Base-by-base conservation (phyloP, 2,113 vertebrate species). In the Falcunculus frontatus region DNA sequence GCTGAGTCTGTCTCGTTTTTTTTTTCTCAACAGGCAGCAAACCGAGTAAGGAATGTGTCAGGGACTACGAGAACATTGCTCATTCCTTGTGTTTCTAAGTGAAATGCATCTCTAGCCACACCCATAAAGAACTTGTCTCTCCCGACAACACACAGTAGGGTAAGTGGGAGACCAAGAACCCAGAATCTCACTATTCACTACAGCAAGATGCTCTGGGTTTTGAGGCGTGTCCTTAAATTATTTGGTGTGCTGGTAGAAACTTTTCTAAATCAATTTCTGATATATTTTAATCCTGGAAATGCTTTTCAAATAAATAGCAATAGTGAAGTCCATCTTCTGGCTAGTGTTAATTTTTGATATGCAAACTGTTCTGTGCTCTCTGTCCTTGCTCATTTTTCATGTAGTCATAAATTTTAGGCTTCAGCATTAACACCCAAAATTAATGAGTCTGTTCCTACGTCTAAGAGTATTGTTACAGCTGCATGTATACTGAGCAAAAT, bases 391-490 rank as follows among this genome's bases (percentile, higher is more conserved):
- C 8, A 0, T 83, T 95, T 95, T 95, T 94, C 52, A 41, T 19
- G 25, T 50, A 41, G 64, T 60, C 60, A 57, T 83, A 68, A 42
- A 56, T 80, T 81, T 90, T 68, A 68, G 79, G 20, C 35, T 92
- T 92, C 55, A 25, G 50, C 0, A 0, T 80, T 95, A 86, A 81
- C 55, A 50, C 37, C 13, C 23, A 57, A 84, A 83, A 95, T 95
- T 78, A 75, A 95, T 88, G 82, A 46, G 25, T n/a, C 76, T 65
- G 35, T 59, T 89, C 56, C 60, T 67, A 16, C 50, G 74, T 77
- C 63, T 86, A 12, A 59, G 72, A 87, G 64, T 95, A 84, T 78
- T 95, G 90, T 81, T 96, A 88, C 92, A 94, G 85, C 90, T 96
- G 67, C 56, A 18, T 59, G 30, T 87, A 37, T 37, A 64, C 39